phyloP scores from a whole-genome alignment of 1,140 invertebrate species.

The Oedothorax gibbosus region DNA sequence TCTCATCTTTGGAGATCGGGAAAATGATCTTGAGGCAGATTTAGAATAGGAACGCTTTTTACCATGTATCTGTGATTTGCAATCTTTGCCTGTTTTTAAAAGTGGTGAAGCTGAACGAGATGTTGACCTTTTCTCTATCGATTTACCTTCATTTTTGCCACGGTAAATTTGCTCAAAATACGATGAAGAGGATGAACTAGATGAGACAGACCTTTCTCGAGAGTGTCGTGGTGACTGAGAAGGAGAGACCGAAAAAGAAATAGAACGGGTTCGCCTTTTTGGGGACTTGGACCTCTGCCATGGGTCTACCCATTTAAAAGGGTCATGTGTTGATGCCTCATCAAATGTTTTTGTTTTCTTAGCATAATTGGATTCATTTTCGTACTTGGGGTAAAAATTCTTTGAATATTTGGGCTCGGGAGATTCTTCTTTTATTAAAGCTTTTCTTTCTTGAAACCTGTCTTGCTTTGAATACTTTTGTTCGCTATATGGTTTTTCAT shows the following conservation, averaged over 20 bases:
- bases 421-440: background rate
- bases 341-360: background rate
- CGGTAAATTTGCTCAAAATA: constrained; percentile 2
- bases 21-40: background rate
- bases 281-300: constrained; percentile 36
- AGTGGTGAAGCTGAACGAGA: background rate
- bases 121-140: background rate
- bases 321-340: background rate
- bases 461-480: background rate
- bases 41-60: background rate
- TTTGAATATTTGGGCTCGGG: background rate
- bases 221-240: background rate
- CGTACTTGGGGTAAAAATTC: background rate
- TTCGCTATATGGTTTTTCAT: background rate
- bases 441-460: background rate
- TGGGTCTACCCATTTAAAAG: constrained; percentile 30
- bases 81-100: background rate
- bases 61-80: background rate
- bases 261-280: background rate
- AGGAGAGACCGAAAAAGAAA: constrained; percentile 22
- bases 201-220: background rate
- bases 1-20: background rate
- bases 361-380: background rate
- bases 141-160: background rate
- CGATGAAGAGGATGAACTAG: constrained; percentile 5